Conservation (phyloP, 2,888 invertebrate genomes). For the Metalampra italica region DNA sequence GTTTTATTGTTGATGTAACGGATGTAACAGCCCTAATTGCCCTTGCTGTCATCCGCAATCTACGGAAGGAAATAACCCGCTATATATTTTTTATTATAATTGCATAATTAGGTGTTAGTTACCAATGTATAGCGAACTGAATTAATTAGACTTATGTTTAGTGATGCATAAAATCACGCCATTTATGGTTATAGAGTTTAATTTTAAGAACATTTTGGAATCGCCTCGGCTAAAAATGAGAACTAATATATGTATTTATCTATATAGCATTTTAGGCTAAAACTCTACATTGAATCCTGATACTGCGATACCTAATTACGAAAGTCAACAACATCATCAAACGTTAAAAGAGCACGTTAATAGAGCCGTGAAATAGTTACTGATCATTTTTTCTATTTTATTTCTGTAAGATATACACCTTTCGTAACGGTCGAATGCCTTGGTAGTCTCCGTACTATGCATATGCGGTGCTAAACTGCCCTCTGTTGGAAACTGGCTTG, state of each 20-base stretch:
- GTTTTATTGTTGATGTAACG: not conserved
- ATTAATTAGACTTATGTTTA: not conserved
- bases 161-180: slow-evolving; percentile 2
- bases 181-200: not conserved
- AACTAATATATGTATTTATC: too few relatives aligned
- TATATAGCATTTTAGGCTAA: too few relatives aligned
- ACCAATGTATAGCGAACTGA: slow-evolving; percentile 1
- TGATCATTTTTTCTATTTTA: too few relatives aligned
- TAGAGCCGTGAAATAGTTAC: too few relatives aligned
- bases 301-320: not conserved
- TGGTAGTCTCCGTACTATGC: not conserved
- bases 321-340: too few relatives aligned
- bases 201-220: too few relatives aligned
- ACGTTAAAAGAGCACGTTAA: too few relatives aligned
- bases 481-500: not conserved
- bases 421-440: not conserved
- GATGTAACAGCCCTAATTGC: not conserved
- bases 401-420: not conserved
- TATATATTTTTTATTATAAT: too few relatives aligned
- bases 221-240: too few relatives aligned
- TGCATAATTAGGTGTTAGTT: not conserved
- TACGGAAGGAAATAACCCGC: not conserved
- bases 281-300: too few relatives aligned
- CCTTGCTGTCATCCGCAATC: not conserved
- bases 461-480: not conserved